phyloP scores from a whole-genome alignment of 2,888 invertebrate genomes.

The Ornithoptera alexandrae region DNA sequence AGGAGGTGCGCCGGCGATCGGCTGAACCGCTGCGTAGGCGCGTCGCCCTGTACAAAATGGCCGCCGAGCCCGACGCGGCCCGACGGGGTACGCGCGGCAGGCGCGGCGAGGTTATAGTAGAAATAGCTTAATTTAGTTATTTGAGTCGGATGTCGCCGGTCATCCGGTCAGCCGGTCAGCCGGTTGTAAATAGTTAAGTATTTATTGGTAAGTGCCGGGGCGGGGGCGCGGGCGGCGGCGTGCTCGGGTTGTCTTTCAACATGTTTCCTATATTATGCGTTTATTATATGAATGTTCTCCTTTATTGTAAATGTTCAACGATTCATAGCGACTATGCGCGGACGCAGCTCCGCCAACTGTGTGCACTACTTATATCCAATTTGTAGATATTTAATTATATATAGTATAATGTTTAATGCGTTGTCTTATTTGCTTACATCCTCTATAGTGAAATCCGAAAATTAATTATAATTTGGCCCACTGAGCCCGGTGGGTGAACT shows the following conservation, averaged over 20 bases:
- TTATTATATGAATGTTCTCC: slow-evolving; percentile 77
- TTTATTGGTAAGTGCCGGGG: slow-evolving; percentile 68
- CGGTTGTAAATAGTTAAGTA: slow-evolving; percentile 70
- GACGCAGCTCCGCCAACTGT: slow-evolving; percentile 66
- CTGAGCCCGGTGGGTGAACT: slow-evolving; percentile 65
- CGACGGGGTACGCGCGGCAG: not conserved
- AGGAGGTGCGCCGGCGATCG: too few relatives aligned
- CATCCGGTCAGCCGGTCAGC: slow-evolving; percentile 33
- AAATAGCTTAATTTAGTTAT: slow-evolving; percentile 37
- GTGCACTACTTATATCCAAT: slow-evolving; percentile 76
- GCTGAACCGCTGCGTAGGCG: slow-evolving; percentile 38
- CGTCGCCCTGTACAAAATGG: slow-evolving; percentile 33
- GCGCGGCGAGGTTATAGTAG: slow-evolving; percentile 29
- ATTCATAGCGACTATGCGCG: slow-evolving; percentile 59
- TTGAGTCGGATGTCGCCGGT: slow-evolving; percentile 39
- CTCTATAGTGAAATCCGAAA: slow-evolving; percentile 64
- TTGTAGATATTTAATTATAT: slow-evolving; percentile 80
- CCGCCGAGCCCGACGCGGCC: slow-evolving; percentile 30
- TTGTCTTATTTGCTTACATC: slow-evolving; percentile 75
- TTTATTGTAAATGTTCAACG: slow-evolving; percentile 76
- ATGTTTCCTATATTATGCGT: slow-evolving; percentile 78
- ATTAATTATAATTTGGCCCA: slow-evolving; percentile 72
- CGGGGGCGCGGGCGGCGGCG: slow-evolving; percentile 54
- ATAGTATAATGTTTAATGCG: slow-evolving; percentile 78
- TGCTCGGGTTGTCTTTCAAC: slow-evolving; percentile 61